Evolutionary conservation across 2,888 invertebrate genomes (phyloP).

Genomic region (Tenthredo amoena): DNA sequence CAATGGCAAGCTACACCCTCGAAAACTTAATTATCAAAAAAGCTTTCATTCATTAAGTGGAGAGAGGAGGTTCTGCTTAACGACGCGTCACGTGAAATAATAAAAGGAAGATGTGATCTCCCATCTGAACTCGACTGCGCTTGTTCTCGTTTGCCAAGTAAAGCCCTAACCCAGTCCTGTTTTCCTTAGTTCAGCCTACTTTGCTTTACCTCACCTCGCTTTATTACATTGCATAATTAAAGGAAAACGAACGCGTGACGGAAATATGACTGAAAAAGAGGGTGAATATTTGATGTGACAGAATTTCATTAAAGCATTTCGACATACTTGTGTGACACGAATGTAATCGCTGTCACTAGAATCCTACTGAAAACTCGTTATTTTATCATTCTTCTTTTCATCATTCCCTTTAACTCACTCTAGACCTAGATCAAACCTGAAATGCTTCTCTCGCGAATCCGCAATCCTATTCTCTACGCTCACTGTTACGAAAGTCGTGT

Average conservation of each 20-base stretch:
- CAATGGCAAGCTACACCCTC: neutral
- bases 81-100: constrained; percentile 43
- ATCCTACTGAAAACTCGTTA: neutral
- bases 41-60: constrained; percentile 41
- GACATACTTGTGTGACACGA: constrained; percentile 11
- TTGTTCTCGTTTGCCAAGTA: constrained; percentile 26
- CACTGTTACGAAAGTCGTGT: neutral
- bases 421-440: neutral
- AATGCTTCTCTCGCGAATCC: neutral
- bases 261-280: constrained; percentile 30
- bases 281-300: constrained; percentile 44
- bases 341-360: neutral
- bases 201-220: constrained; percentile 9
- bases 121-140: constrained; percentile 18
- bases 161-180: neutral
- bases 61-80: constrained; percentile 11
- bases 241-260: constrained; percentile 8
- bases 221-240: constrained; percentile 19
- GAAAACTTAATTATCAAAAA: constrained; percentile 42
- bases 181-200: constrained; percentile 28
- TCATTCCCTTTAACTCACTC: neutral
- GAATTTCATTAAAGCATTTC: constrained; percentile 42
- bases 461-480: neutral
- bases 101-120: constrained; percentile 36
- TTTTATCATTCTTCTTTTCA: neutral